Conservation (phyloP, 2,797 vertebrate genomes). For the Gastrophryne carolinensis region DNA sequence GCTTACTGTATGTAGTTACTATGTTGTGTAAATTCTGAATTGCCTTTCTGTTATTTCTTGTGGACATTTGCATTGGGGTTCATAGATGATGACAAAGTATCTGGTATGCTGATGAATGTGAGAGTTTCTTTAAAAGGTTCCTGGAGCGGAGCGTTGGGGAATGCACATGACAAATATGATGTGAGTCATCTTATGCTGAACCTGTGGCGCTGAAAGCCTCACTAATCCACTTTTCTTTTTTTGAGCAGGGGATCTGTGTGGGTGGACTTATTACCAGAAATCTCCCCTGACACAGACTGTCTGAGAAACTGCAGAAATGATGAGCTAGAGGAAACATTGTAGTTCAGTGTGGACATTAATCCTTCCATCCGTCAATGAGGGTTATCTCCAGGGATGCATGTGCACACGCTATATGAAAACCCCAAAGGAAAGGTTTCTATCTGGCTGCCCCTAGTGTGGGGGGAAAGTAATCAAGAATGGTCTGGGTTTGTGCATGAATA, state of each 20-base stretch:
- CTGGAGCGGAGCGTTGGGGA: background rate
- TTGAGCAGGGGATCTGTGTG: constrained; percentile 67
- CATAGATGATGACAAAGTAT: background rate
- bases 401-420: background rate
- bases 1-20: too few relatives aligned
- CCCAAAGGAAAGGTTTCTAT: too few relatives aligned
- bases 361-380: constrained; percentile 3
- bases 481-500: too few relatives aligned
- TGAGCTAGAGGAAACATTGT: constrained; percentile 13
- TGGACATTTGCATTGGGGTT: too few relatives aligned
- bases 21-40: too few relatives aligned
- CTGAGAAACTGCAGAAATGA: constrained; percentile 77
- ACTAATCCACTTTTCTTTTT: constrained; percentile 62
- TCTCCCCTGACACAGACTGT: constrained; percentile 64
- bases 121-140: too few relatives aligned
- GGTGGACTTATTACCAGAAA: constrained; percentile 77
- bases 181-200: constrained; percentile 13
- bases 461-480: too few relatives aligned
- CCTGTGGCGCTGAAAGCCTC: constrained; percentile 51
- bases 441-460: too few relatives aligned
- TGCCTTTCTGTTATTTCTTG: too few relatives aligned
- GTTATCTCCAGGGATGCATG: background rate
- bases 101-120: background rate
- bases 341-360: background rate
- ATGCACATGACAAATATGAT: background rate